Percentiles rank a stretch among this genome's conserved stretches.
These are phyloP conservation scores for Drosophila parvula DNA, from an alignment of 1,140 invertebrate genomes.

Conservation along the genomic window DNA sequence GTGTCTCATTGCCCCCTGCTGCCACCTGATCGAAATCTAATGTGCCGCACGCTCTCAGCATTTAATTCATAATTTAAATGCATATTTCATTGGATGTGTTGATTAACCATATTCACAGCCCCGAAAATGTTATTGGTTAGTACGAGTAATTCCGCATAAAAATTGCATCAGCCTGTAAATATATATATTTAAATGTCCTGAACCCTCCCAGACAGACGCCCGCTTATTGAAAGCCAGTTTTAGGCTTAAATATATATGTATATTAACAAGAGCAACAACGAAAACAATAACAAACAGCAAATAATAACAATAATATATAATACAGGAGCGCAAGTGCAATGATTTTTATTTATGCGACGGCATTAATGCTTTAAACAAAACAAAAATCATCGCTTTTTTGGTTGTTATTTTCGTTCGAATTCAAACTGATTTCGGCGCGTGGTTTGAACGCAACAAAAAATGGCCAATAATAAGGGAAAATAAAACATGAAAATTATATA, in stretches of 20 bases:
- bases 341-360: slow-evolving; percentile 71
- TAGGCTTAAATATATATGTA: slow-evolving; percentile 45
- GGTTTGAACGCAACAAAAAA: slow-evolving; percentile 24
- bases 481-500: slow-evolving; percentile 39
- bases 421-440: slow-evolving; percentile 38
- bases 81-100: slow-evolving; percentile 58
- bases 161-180: slow-evolving; percentile 75
- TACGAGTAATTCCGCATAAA: slow-evolving; percentile 72
- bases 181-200: slow-evolving; percentile 29
- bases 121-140: slow-evolving; percentile 61
- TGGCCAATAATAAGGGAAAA: slow-evolving; percentile 30
- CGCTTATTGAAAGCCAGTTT: slow-evolving; percentile 73
- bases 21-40: slow-evolving; percentile 45
- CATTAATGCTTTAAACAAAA: slow-evolving; percentile 50
- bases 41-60: slow-evolving; percentile 63
- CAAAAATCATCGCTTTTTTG: slow-evolving; percentile 17
- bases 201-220: slow-evolving; percentile 10
- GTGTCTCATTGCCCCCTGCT: slow-evolving; percentile 53
- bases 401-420: slow-evolving; percentile 29
- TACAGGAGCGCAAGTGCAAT: slow-evolving; percentile 80
- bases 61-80: slow-evolving; percentile 81
- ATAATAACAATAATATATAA: slow-evolving; percentile 59
- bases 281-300: slow-evolving; percentile 54
- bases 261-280: slow-evolving; percentile 19
- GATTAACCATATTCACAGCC: slow-evolving; percentile 56